Percentiles rank a stretch among this genome's conserved stretches.
Conservation (phyloP, 2,888 invertebrate species). For the Dolichomitus sp. region DNA sequence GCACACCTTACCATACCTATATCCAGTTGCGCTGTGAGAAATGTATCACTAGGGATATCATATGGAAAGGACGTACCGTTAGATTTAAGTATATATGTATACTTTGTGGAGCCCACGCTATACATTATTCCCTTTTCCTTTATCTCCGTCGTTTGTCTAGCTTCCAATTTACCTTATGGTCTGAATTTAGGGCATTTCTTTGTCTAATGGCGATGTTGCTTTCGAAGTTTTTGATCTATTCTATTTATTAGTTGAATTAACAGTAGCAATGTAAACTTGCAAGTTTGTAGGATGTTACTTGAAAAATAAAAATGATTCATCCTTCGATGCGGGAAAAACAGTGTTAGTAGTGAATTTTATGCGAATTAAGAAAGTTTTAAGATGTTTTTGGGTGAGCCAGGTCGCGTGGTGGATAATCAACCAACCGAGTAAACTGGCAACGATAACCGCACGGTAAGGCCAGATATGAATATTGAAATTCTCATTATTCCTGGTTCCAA, state of each 20-base stretch:
- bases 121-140: slow-evolving; percentile 63
- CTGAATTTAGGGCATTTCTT: slow-evolving; percentile 47
- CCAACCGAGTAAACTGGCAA: slow-evolving; percentile 52
- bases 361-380: slow-evolving; percentile 11
- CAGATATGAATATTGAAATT: slow-evolving; percentile 84
- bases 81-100: slow-evolving; percentile 38
- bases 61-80: slow-evolving; percentile 51
- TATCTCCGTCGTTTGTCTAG: slow-evolving; percentile 65
- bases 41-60: slow-evolving; percentile 65
- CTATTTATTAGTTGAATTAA: not conserved
- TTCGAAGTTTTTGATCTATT: not conserved
- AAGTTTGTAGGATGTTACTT: not conserved
- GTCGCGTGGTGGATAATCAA: slow-evolving; percentile 20
- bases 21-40: slow-evolving; percentile 41
- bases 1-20: slow-evolving; percentile 1
- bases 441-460: slow-evolving; percentile 69
- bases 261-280: not conserved
- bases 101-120: slow-evolving; percentile 40
- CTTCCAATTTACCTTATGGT: slow-evolving; percentile 51
- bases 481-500: slow-evolving; percentile 79
- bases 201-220: slow-evolving; percentile 16
- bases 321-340: slow-evolving; percentile 2
- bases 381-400: slow-evolving; percentile 20
- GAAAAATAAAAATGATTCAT: not conserved
- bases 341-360: slow-evolving; percentile 3